phyloP scores from a whole-genome alignment of 2,113 vertebrate genomes.

The Hepsetus odoe region DNA sequence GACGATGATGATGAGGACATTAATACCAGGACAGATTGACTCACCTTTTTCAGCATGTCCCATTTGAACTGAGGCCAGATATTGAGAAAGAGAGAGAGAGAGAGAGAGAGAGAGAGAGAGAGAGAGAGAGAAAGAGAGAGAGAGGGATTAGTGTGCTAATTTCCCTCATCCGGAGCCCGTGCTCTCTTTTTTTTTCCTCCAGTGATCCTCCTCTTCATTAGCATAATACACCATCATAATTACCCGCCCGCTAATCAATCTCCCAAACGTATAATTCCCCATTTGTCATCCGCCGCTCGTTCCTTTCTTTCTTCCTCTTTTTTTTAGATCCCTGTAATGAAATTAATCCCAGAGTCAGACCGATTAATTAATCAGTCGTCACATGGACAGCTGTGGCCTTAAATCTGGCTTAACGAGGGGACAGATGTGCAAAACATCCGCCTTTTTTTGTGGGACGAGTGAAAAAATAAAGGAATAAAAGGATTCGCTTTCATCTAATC shows the following conservation, averaged over 20 bases:
- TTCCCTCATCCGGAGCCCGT: constrained; percentile 22
- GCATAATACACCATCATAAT: constrained; percentile 54
- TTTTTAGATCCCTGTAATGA: constrained; percentile 58
- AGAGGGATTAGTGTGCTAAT: constrained; percentile 48
- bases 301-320: not conserved
- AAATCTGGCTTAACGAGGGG: constrained; percentile 27
- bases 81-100: not conserved
- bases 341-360: constrained; percentile 56
- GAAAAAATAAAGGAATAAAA: not conserved
- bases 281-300: constrained; percentile 46
- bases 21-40: constrained; percentile 29
- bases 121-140: constrained; percentile 12
- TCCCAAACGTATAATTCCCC: constrained; percentile 49
- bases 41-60: constrained; percentile 50
- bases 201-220: constrained; percentile 47
- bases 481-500: not conserved
- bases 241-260: constrained; percentile 56
- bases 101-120: constrained; percentile 17
- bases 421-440: constrained; percentile 39
- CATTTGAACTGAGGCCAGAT: constrained; percentile 49
- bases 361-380: constrained; percentile 60
- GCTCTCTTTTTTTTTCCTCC: constrained; percentile 29
- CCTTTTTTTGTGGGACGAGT: not conserved
- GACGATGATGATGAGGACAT: constrained; percentile 3
- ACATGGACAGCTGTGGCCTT: constrained; percentile 57